Base-by-base conservation (phyloP, 2,797 vertebrate genomes). In the Taenioides sp. region DNA sequence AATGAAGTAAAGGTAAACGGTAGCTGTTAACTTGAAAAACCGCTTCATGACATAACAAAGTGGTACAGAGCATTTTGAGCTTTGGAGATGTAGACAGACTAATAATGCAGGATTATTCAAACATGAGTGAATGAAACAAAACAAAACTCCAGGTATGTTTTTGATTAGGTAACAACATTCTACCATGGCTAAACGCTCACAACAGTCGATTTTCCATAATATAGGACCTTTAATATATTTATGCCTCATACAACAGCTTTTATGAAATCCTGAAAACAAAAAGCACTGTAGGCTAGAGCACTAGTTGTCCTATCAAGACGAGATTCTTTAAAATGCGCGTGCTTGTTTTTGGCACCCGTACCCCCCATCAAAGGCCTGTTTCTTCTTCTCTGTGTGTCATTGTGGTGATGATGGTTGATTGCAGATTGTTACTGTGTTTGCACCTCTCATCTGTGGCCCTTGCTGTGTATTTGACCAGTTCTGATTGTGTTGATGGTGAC, bases 341-440 rank as follows among this genome's bases (percentile, higher is more conserved):
- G 65, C 57, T 4, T 59, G 77, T 80, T 57, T 76, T 78, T 57
- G n/a, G 74, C 79, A 74, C 80, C 75, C 75, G 84, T 67, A 77
- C 75, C 84, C 80, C 83, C 83, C 63, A 68, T 67, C 50, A 77
- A 70, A 84, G 69, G 80, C 72, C 85, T 49, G 72, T 23, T 69
- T 78, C 83, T 81, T 83, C 63, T 77, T 80, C 81, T 84, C 82
- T 71, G 76, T 83, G 83, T 92, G 91, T 89, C 89, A 89, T 90
- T 88, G 90, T 86, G 86, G 91, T 94, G 92, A 94, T 94, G 92
- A 93, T 91, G 70, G 75, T 91, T 95, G 94, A 95, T 94, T 94
- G 93, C 93, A 92, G 92, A 94, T 94, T 95, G 93, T 94, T 94
- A 90, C 91, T 90, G 91, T 93, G 94, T 94, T 95, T 93, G 90